Conservation (phyloP, 2,113 vertebrate species). For the Charina bottae region DNA sequence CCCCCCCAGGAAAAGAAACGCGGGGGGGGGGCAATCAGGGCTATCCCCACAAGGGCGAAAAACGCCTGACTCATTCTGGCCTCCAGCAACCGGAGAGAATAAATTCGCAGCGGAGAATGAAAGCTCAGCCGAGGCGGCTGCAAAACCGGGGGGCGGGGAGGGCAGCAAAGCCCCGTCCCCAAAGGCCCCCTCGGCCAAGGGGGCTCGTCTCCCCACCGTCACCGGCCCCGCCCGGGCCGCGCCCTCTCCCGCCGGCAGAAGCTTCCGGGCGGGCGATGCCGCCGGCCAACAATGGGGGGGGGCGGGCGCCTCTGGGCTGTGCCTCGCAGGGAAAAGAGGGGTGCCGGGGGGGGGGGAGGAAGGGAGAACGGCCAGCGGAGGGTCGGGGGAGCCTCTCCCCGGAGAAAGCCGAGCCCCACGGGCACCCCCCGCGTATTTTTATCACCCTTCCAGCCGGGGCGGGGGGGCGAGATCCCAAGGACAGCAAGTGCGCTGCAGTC, state of each 20-base stretch:
- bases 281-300: not conserved
- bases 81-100: not conserved
- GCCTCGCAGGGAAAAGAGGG: too few species aligned
- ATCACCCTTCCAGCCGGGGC: too few species aligned
- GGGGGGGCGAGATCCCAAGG: not conserved
- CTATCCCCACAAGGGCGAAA: not conserved
- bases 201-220: not conserved
- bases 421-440: too few species aligned
- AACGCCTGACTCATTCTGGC: not conserved
- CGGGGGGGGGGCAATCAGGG: too few species aligned
- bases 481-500: not conserved
- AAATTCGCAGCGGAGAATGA: too few species aligned
- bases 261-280: not conserved
- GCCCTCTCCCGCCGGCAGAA: not conserved
- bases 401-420: too few species aligned
- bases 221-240: not conserved
- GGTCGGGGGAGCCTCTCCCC: too few species aligned
- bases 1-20: not conserved
- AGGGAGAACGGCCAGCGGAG: too few species aligned
- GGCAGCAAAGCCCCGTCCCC: not conserved
- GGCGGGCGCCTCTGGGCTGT: not conserved
- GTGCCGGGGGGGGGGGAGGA: too few species aligned
- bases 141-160: not conserved
- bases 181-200: not conserved
- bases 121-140: not conserved